Evolutionary conservation across 2,797 vertebrate genomes (phyloP), one percentile per base, ranked within the genome.

Genomic region (Rhabdophis nuchalis): DNA sequence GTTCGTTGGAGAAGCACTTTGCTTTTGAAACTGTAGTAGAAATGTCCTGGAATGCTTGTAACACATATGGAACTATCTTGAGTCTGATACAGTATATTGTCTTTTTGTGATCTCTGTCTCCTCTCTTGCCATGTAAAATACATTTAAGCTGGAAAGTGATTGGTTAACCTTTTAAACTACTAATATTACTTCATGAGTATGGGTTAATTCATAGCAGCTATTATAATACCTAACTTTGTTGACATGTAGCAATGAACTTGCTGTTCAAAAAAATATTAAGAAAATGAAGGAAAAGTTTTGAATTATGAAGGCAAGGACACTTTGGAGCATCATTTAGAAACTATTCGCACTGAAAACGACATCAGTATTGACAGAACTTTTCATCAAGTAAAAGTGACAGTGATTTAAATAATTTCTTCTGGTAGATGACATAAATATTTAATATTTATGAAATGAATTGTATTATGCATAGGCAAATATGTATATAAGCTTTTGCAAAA

Each of bases 101-200:
- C 68, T 95, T 96, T 93, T 93, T 91, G 60, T 96, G 94, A 96
- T 93, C 95, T 96, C 93, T 96, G 92, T 95, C 90, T 93, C 87
- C 95, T 92, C 90, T 97, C 97, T 98, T 97, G 95, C 97, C 95
- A 94, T 97, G 97, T 97, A 96, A 96, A 94, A 97, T 96, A 97
- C 94, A 92, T 92, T 82, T 95, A 94, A 96, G 64, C 94, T 92
- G 90, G 89, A 90, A 91, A 91, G 94, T 96, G 96, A 97, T 97
- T 97, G 97, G 97, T 90, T 96, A 68, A 68, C 1, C 11, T 86
- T 94, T 86, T 53, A 1, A 96, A 92, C 93, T 96, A 93, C 94
- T 96, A 94, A 52, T 95, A 86, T 50, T 94, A 97, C 93, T 95
- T 91, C 90, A 56, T 52, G 82, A 89, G 94, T 95, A 61, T 94